Percentiles rank a stretch among this genome's conserved stretches.
Evolutionary conservation across 2,113 vertebrate genomes (phyloP).

Genomic region (Phylloscopus trochiloides): DNA sequence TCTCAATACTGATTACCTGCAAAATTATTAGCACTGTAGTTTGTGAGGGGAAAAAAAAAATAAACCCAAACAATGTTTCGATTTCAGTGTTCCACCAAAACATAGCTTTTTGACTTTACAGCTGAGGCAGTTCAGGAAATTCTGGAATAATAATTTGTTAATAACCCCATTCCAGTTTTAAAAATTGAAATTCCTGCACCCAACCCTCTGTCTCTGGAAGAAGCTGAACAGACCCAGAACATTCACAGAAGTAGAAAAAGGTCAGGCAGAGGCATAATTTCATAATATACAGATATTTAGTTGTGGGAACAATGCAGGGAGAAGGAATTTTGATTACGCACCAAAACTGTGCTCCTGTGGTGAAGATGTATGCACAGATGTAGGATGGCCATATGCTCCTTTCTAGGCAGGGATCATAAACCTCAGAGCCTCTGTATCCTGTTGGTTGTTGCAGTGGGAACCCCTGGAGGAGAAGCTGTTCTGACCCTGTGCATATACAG

Average conservation of each 20-base stretch:
- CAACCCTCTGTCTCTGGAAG: not conserved
- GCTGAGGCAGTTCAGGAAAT: not conserved
- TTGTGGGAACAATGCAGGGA: not conserved
- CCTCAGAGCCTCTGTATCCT: not conserved
- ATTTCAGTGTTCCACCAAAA: not conserved
- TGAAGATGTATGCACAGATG: not conserved
- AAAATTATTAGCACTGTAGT: not conserved
- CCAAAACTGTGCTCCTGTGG: not conserved
- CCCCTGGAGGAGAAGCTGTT: not conserved
- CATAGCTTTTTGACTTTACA: not conserved
- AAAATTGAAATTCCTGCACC: not conserved
- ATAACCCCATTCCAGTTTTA: not conserved
- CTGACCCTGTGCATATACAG: not conserved
- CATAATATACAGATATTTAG: not conserved
- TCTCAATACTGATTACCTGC: not conserved
- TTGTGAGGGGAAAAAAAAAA: not conserved
- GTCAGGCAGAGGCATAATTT: not conserved
- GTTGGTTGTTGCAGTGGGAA: not conserved
- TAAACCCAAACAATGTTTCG: rapidly evolving
- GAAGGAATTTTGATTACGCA: not conserved
- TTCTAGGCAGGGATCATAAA: not conserved
- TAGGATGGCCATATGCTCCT: not conserved
- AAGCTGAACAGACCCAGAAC: not conserved
- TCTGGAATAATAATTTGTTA: not conserved
- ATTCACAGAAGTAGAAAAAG: not conserved